Evolutionary conservation across 1,140 invertebrate species (phyloP), one percentile per base, ranked within the genome.

Genomic region (Drosophila chauvacae): DNA sequence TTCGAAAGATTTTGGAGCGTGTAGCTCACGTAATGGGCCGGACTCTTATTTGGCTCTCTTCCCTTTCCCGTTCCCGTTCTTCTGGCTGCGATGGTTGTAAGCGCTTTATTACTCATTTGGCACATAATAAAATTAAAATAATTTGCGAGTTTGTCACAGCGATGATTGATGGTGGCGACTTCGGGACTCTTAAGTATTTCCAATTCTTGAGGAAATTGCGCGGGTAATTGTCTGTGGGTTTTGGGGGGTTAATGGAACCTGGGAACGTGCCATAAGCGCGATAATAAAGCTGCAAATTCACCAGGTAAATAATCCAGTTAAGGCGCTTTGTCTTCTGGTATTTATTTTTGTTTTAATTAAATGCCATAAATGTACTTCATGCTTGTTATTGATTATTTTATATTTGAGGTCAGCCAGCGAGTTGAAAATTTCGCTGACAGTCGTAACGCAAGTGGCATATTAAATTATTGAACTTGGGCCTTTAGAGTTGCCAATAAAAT

Each of bases 151-250:
- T 83, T 80, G 81, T 73, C 81, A 77, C 47, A 33, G 42, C 66
- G 45, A 50, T 86, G 83, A 86, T 86, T 87, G 75, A 86, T 86
- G 76, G 63, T 56, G 66, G 55, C 66, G 11, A 63, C 73, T 51
- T 42, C 11, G 39, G 23, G 18, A 37, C 35, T 64, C 72, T 18
- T 30, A 50, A 57, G 59, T 65, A 59, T 53, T 63, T 53, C 18
- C 18, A 61, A 42, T 47, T 61, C 69, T 87, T 65, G 35, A 45
- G 61, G 45, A 60, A 66, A 68, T 80, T 64, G 62, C 20, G 41
- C 45, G 53, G 60, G 74, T 61, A 62, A 71, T 80, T 73, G 56
- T 71, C 33, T 9, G 57, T 39, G n/a, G 30, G 23, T 28, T 60
- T 47, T 28, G 35, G 37, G 56, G 45, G 65, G 61, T 65, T 61